These are phyloP conservation scores for Paratilapia polleni DNA, from an alignment of 2,113 vertebrate genomes.

Conservation along the genomic window DNA sequence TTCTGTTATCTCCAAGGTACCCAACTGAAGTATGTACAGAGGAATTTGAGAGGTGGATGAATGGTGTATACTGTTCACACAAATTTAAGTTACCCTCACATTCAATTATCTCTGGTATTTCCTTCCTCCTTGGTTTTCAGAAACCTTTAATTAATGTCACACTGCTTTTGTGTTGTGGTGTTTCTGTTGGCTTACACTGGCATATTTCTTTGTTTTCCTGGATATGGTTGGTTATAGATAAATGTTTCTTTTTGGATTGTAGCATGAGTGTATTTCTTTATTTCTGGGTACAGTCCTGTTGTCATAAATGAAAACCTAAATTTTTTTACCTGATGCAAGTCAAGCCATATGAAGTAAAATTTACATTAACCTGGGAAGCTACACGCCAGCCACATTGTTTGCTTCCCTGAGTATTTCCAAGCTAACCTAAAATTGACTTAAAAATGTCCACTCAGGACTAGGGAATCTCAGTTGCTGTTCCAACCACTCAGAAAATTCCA, in stretches of 20 bases:
- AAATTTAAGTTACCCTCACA: neutral
- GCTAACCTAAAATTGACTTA: neutral
- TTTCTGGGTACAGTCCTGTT: neutral
- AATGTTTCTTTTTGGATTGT: neutral
- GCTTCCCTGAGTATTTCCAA: neutral
- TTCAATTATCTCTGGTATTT: slow-evolving; percentile 10
- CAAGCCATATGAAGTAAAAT: neutral
- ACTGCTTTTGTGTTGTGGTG: neutral
- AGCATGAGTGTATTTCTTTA: neutral
- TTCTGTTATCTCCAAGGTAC: neutral
- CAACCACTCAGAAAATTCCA: slow-evolving; percentile 16
- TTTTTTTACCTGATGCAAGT: neutral
- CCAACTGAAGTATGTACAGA: neutral
- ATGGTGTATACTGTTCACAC: slow-evolving; percentile 3
- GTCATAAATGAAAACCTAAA: neutral
- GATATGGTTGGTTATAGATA: neutral
- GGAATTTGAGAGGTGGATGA: neutral
- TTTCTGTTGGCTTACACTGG: neutral
- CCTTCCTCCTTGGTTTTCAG: slow-evolving; percentile 9
- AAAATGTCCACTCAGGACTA: neutral
- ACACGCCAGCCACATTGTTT: neutral
- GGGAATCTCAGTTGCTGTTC: rapidly evolving
- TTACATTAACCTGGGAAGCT: neutral
- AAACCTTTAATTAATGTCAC: neutral
- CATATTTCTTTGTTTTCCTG: neutral